These are phyloP conservation scores for Gastracanthus pulcherrimus DNA, from an alignment of 2,888 invertebrate genomes.

Conservation along the genomic window DNA sequence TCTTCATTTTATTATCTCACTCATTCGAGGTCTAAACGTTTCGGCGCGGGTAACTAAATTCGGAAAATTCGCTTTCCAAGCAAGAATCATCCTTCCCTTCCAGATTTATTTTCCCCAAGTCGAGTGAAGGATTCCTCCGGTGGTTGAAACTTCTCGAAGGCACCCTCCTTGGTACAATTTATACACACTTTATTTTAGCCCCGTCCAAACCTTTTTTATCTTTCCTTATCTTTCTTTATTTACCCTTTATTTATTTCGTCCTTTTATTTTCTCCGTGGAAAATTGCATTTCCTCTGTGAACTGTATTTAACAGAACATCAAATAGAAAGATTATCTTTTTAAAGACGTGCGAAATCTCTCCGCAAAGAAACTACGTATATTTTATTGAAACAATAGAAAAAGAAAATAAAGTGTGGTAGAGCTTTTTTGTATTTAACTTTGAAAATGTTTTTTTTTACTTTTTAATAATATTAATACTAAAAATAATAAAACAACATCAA, in stretches of 20 bases:
- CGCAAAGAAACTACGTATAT: not conserved
- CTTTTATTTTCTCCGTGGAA: not conserved
- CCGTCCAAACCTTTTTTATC: conserved; percentile 13
- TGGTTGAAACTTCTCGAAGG: conserved; percentile 12
- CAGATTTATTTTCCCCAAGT: conserved; percentile 3
- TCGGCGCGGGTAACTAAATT: not conserved
- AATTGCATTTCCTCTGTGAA: conserved; percentile 5
- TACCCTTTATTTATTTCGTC: conserved; percentile 7
- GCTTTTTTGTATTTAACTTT: no score
- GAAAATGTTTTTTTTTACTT: no score
- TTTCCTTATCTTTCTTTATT: conserved; percentile 25
- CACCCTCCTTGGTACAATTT: conserved; percentile 12
- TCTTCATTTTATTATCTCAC: no score
- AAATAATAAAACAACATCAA: no score
- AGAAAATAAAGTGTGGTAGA: no score
- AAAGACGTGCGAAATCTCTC: not conserved
- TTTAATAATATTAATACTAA: no score
- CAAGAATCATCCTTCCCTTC: not conserved
- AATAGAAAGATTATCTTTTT: not conserved
- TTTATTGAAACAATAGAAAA: not conserved
- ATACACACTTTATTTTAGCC: conserved; percentile 21
- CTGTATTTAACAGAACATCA: not conserved
- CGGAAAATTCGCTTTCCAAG: not conserved
- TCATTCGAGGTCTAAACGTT: no score
- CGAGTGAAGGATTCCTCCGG: not conserved